Evolutionary conservation across 2,888 invertebrate species (phyloP).

Genomic region (Drosophila anceps): DNA sequence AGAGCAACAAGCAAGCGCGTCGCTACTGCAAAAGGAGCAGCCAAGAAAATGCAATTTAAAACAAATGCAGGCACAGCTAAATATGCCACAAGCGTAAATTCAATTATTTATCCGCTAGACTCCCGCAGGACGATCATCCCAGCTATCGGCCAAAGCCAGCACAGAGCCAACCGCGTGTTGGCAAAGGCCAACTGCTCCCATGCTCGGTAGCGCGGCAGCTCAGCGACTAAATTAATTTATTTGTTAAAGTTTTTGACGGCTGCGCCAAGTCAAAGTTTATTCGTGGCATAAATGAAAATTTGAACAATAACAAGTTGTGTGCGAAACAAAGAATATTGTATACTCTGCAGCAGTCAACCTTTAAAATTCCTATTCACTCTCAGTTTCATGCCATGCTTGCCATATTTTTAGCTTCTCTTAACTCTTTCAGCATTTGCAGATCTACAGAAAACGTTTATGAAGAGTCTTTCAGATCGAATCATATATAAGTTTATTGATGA

Average conservation of each 20-base stretch:
- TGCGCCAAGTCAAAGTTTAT: slow-evolving; percentile 61
- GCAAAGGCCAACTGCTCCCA: slow-evolving; percentile 20
- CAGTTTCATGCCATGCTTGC: background rate
- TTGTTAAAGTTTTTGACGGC: slow-evolving; percentile 74
- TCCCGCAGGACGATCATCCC: slow-evolving; percentile 63
- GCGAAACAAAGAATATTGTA: slow-evolving; percentile 3
- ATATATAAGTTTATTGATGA: too few species aligned
- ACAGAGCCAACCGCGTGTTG: background rate
- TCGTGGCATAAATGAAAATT: slow-evolving; percentile 39
- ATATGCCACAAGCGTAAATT: slow-evolving; percentile 67
- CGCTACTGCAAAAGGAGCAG: slow-evolving; percentile 9
- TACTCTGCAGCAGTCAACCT: slow-evolving; percentile 1
- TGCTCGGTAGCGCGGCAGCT: slow-evolving; percentile 39
- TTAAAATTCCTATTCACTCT: background rate
- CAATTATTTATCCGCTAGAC: slow-evolving; percentile 61
- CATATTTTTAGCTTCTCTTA: background rate
- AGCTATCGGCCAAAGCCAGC: slow-evolving; percentile 34
- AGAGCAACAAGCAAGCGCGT: slow-evolving; percentile 17
- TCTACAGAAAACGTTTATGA: background rate
- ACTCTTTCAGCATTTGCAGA: background rate
- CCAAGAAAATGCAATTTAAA: slow-evolving; percentile 65
- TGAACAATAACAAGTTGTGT: slow-evolving; percentile 2
- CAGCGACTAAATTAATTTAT: slow-evolving; percentile 77
- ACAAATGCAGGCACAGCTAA: slow-evolving; percentile 40
- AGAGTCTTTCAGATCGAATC: background rate